Conservation (phyloP, 2,113 vertebrate genomes). For the Colinus virginianus region DNA sequence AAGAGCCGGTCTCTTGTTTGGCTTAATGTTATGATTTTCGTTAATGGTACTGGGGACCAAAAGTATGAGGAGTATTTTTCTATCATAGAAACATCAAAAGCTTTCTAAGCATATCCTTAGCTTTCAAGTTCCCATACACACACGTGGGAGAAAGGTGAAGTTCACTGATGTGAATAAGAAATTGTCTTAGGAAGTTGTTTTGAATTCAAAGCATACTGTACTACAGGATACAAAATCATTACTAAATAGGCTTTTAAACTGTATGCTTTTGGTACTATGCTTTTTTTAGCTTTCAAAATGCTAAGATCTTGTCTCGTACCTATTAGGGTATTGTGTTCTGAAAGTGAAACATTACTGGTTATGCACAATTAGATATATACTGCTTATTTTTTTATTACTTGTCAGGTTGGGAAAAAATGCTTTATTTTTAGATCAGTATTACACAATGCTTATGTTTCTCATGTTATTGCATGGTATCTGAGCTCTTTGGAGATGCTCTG, state of each 20-base stretch:
- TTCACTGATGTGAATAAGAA: background rate
- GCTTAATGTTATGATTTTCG: background rate
- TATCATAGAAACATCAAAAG: background rate
- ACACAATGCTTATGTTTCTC: background rate
- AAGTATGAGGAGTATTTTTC: background rate
- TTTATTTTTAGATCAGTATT: background rate
- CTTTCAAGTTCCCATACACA: background rate
- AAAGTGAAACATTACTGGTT: background rate
- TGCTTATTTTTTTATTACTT: background rate
- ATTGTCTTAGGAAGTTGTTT: background rate
- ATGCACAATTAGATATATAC: background rate
- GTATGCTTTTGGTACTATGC: background rate
- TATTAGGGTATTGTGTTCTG: background rate
- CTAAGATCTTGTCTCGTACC: fast-evolving
- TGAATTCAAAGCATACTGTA: background rate
- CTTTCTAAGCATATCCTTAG: background rate
- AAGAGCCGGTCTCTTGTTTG: background rate
- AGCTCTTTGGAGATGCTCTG: background rate
- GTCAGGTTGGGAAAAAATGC: background rate
- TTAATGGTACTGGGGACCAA: background rate
- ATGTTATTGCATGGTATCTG: background rate
- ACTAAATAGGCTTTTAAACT: background rate
- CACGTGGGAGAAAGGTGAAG: background rate
- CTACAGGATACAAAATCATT: background rate
- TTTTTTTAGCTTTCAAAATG: background rate